These are phyloP conservation scores for Pygoscelis adeliae DNA, from an alignment of 2,113 vertebrate species.

Conservation along the genomic window DNA sequence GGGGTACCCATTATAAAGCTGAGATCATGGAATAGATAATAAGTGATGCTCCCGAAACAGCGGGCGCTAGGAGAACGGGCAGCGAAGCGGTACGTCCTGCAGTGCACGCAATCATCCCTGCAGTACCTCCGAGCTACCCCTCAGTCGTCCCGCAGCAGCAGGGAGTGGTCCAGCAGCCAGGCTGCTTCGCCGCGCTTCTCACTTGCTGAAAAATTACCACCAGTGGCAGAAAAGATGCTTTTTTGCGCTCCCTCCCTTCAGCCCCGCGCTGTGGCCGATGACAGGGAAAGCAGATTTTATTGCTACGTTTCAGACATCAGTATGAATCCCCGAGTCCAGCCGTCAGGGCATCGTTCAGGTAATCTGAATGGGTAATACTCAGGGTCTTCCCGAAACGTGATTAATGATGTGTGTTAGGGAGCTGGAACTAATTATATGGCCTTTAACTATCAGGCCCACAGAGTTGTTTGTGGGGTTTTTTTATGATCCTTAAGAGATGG, in stretches of 20 bases:
- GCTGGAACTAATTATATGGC: neutral
- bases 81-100: neutral
- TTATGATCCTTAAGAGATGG: neutral
- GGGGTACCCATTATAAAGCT: neutral
- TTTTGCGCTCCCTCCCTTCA: neutral
- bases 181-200: too few species aligned
- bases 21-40: neutral
- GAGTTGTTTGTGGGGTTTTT: neutral
- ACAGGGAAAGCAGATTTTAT: neutral
- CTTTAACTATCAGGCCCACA: neutral
- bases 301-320: neutral
- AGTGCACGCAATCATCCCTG: fast-evolving
- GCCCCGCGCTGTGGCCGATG: fast-evolving
- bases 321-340: neutral
- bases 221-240: neutral
- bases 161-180: neutral
- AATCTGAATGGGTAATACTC: neutral
- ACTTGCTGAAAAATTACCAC: neutral
- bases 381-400: neutral
- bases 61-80: neutral
- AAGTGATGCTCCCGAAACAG: neutral
- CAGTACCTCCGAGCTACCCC: neutral
- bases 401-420: fast-evolving
- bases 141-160: neutral
- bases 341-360: neutral